These are phyloP conservation scores for Scomber colias DNA, from an alignment of 2,113 vertebrate genomes.

Conservation along the genomic window DNA sequence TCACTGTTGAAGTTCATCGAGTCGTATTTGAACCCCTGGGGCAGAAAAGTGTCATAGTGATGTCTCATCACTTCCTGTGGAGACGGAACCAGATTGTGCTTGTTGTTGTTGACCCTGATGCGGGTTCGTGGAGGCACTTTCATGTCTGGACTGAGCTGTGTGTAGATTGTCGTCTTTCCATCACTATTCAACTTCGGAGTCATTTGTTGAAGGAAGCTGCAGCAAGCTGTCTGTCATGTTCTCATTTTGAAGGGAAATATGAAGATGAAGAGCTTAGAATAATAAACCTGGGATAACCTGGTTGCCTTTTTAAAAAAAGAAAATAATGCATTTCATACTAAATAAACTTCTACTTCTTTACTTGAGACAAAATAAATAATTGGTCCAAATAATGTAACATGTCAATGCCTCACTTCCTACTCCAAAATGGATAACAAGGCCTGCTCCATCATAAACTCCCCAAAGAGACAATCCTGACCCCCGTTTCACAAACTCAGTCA, in stretches of 20 bases:
- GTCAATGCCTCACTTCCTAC: constrained; percentile 34
- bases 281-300: not conserved
- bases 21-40: constrained; percentile 65
- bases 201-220: constrained; percentile 50
- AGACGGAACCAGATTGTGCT: constrained; percentile 47
- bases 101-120: constrained; percentile 64
- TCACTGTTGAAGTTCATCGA: constrained; percentile 66
- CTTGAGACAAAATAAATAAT: no score
- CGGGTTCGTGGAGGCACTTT: constrained; percentile 49
- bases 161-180: constrained; percentile 47
- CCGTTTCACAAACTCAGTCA: constrained; percentile 49
- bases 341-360: no score
- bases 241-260: constrained; percentile 43
- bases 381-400: not conserved
- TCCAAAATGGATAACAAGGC: constrained; percentile 60
- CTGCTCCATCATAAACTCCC: constrained; percentile 53
- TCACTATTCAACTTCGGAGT: constrained; percentile 25
- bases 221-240: constrained; percentile 56
- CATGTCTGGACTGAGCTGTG: constrained; percentile 24
- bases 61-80: constrained; percentile 19
- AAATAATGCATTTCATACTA: no score
- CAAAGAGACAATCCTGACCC: constrained; percentile 53
- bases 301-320: no score
- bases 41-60: constrained; percentile 44
- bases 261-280: not conserved